These are phyloP conservation scores for Aphaenogaster rudis DNA, from an alignment of 1,140 invertebrate genomes.

Conservation along the genomic window DNA sequence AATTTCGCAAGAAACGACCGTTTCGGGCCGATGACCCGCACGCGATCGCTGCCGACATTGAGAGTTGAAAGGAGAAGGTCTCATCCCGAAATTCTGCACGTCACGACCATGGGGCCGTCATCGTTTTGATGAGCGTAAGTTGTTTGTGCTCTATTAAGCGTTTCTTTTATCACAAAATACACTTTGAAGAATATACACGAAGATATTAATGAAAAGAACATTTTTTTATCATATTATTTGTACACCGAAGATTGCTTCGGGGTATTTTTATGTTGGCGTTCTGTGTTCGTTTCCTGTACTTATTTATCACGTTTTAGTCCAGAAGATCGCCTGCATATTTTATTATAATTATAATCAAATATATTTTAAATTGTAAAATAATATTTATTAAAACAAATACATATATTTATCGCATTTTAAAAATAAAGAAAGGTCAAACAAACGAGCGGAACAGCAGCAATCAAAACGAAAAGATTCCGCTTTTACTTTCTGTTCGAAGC, in stretches of 20 bases:
- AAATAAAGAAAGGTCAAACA: neutral
- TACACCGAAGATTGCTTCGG: neutral
- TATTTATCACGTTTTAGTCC: neutral
- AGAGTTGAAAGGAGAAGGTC: slow-evolving; percentile 12
- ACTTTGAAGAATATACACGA: no score
- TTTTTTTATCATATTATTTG: slow-evolving; percentile 8
- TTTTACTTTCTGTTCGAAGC: neutral
- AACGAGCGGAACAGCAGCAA: neutral
- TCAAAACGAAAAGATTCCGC: neutral
- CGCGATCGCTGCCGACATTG: neutral
- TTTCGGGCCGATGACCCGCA: slow-evolving; percentile 71
- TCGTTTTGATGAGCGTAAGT: neutral
- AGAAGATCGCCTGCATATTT: neutral
- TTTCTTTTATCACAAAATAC: neutral
- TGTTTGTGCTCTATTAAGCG: slow-evolving; percentile 32
- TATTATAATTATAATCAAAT: neutral
- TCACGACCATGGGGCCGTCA: slow-evolving; percentile 11
- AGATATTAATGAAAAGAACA: neutral
- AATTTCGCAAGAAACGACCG: slow-evolving; percentile 76
- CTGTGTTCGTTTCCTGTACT: neutral
- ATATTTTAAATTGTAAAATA: slow-evolving; percentile 1
- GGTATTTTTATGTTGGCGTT: neutral
- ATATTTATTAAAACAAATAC: neutral
- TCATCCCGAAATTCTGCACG: slow-evolving; percentile 19
- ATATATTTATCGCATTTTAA: neutral